These are phyloP conservation scores for Drosophila atripex DNA, from an alignment of 2,888 invertebrate genomes.

Conservation along the genomic window DNA sequence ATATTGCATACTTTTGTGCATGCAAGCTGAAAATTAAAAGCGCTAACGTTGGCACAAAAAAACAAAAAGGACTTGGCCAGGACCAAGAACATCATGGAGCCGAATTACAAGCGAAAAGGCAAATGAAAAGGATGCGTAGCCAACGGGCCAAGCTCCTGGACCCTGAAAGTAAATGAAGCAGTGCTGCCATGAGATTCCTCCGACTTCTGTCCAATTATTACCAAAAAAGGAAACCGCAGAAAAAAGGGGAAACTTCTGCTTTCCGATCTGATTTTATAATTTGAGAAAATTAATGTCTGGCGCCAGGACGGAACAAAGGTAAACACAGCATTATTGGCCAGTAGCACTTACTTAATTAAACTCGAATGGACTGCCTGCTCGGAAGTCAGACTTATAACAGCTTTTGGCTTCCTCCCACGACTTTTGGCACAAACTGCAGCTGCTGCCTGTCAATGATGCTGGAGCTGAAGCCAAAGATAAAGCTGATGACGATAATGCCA, in stretches of 20 bases:
- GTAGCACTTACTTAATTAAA: neutral
- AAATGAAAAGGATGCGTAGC: conserved; percentile 52
- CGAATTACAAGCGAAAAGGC: conserved; percentile 46
- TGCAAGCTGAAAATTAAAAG: conserved; percentile 80
- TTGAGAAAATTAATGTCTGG: conserved; percentile 56
- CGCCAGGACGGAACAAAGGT: conserved; percentile 33
- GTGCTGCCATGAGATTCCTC: conserved; percentile 27
- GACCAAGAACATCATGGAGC: neutral
- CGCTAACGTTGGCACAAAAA: conserved; percentile 69
- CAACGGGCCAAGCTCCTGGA: conserved; percentile 7
- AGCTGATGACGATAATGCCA: conserved; percentile 60
- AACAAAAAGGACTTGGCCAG: conserved; percentile 26
- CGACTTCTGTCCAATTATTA: conserved; percentile 1
- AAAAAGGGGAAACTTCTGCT: neutral
- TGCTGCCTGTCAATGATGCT: conserved; percentile 31
- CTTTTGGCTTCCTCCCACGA: conserved; percentile 47
- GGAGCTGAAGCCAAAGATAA: conserved; percentile 13
- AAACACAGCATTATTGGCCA: conserved; percentile 1
- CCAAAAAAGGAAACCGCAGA: conserved; percentile 19
- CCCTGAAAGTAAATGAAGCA: conserved; percentile 59
- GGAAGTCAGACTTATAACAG: conserved; percentile 10
- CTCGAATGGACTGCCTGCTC: neutral
- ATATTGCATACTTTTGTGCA: conserved; percentile 79
- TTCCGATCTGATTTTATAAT: conserved; percentile 39
- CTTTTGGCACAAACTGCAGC: conserved; percentile 63